Base-by-base conservation (phyloP, 1,140 invertebrate genomes). In the Lasioglossum baleicum region DNA sequence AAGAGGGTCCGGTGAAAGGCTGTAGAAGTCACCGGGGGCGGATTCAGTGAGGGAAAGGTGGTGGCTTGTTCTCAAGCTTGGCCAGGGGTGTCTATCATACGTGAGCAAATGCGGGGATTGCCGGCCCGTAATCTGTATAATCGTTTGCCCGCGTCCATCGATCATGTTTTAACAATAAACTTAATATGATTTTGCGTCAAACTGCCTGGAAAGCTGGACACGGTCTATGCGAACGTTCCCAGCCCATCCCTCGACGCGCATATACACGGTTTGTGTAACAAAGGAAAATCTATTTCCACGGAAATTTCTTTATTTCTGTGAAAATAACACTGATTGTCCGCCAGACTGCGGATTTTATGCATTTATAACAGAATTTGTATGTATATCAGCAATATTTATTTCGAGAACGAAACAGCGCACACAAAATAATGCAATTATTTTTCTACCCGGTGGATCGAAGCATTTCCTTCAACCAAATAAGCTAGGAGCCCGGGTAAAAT, bases 151-250 rank as follows among this genome's bases (percentile, higher is more conserved):
- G 58, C 63, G 58, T 73, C 51, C 86, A 88, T 88, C 87, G 80
- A 88, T 89, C 87, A 88, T 85, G 53, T 74, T 79, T 80, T 73
- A 71, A 89, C 86, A 89, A 88, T 88, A 82, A 88, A 87, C 76
- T 82, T 85, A 88, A 88, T 88, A 87, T 73, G 65, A 87, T 87
- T 84, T 76, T 53, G 44, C 73, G 56, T 58, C 67, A 35, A 85
- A 70, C 84, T 31, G 22, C 11, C 56, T 22, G 42, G 26, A 71
- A 63, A 80, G 51, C 58, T 63, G 71, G 67, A 64, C 48, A 66
- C 35, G 31, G 10, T 26, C 40, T 22, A n/a, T 58, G 35, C 15
- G 40, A 73, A 13, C 70, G 17, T 31, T 58, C 11, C 35, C 10
- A 13, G 65, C n/a, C 65, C 42, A 51, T 63, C 67, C 15, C n/a